Base-by-base conservation (phyloP, 1,140 invertebrate genomes). In the Aradophagus sp. region DNA sequence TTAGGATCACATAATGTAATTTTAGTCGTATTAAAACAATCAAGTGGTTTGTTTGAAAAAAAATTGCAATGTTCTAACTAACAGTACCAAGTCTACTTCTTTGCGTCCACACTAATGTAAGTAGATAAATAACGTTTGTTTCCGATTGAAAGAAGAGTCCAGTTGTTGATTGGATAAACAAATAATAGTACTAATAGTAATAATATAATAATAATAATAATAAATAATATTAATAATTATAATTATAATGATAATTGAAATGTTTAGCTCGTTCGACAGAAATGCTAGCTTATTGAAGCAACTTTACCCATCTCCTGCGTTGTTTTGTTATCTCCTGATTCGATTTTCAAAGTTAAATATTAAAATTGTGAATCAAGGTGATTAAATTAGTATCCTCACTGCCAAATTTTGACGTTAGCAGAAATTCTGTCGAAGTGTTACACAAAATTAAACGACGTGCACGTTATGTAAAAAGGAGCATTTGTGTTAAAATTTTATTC, bases 311-410 rank as follows among this genome's bases (percentile, higher is more conserved):
- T 52, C 39, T 38, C 5, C 5, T 14, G 15, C 31, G 15, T 35
- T 55, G 19, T 66, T 63, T 29, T 31, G 36, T 67, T 62, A 38
- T 29, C 39, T 48, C 35, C 42, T 50, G 19, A 48, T 34, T 56
- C 32, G 34, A 35, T 12, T 14, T 63, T 45, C 7, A n/a, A 47
- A 48, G n/a, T 58, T 63, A 42, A 47, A 52, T 13, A 65, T 53
- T 66, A 32, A 50, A 29, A 61, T 52, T 56, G 13, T 38, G 59
- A 17, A 38, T 45, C 48, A 59, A 58, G 34, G 34, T 59, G 52
- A 59, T 34, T 55, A 52, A 17, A 52, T 70, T 70, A 73, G 61
- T 68, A 70, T 58, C 53, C 63, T 75, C 69, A 75, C 68, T 75
- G 73, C 73, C 73, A 75, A 72, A 72, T 58, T 72, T 58, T 45